Evolutionary conservation across 2,888 invertebrate species (phyloP).

Genomic region (Drosophila rubida): DNA sequence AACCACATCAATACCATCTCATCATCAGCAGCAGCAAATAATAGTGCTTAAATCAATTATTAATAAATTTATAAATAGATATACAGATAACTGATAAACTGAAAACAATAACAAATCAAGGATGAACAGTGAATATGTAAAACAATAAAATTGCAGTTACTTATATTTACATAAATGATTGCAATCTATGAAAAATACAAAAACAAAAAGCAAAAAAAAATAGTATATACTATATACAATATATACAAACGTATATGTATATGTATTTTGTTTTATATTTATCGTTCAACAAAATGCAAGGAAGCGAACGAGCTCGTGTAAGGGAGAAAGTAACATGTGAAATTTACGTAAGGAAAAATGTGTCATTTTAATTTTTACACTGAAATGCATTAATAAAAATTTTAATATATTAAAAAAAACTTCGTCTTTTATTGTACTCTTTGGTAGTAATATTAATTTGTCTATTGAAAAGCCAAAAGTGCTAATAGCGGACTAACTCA

Average conservation of each 20-base stretch:
- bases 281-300: conserved; percentile 63
- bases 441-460: too few species aligned
- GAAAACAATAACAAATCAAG: conserved; percentile 65
- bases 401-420: conserved; percentile 58
- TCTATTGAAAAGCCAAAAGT: too few species aligned
- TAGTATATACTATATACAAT: conserved; percentile 14
- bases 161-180: conserved; percentile 52
- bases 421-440: background rate
- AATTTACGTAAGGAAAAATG: conserved; percentile 75
- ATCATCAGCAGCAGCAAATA: conserved; percentile 40
- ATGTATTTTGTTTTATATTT: conserved; percentile 69
- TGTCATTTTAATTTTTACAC: conserved; percentile 82
- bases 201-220: conserved; percentile 6
- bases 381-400: conserved; percentile 77
- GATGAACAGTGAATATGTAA: conserved; percentile 71
- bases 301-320: conserved; percentile 41
- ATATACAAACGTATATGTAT: conserved; percentile 33
- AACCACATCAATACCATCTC: conserved; percentile 4
- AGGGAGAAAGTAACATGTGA: conserved; percentile 64
- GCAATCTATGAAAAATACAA: conserved; percentile 48
- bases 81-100: conserved; percentile 40
- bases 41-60: conserved; percentile 70
- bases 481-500: too few species aligned
- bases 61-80: conserved; percentile 62
- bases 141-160: conserved; percentile 69